A percentile compares a stretch with the other conserved stretches of the same genome.
Conservation (phyloP, 2,888 invertebrate genomes). For the Mycalesis mineus region DNA sequence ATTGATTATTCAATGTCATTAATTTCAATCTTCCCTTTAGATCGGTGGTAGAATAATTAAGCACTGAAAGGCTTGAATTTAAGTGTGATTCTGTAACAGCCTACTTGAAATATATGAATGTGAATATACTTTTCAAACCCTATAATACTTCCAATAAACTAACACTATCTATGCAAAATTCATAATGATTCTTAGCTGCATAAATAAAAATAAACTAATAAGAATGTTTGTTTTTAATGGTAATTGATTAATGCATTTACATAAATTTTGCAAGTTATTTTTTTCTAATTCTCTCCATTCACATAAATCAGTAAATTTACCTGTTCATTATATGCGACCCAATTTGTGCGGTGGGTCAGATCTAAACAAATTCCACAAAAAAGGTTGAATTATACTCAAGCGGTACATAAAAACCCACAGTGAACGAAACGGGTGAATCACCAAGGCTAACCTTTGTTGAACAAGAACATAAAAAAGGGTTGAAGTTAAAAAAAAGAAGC, state of each 20-base stretch:
- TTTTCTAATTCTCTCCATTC: background rate
- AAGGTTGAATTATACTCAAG: background rate
- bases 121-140: no score
- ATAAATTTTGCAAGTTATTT: slow-evolving; percentile 3
- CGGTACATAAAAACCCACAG: slow-evolving; percentile 8
- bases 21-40: no score
- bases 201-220: no score
- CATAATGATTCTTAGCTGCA: no score
- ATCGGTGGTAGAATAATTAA: no score
- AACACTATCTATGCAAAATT: no score
- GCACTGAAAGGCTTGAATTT: no score
- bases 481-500: slow-evolving; percentile 24
- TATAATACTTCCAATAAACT: no score
- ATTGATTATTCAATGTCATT: no score
- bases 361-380: slow-evolving; percentile 17
- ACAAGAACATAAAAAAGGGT: slow-evolving; percentile 29
- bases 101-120: no score
- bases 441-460: slow-evolving; percentile 33
- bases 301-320: background rate
- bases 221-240: no score
- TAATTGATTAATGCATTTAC: background rate
- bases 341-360: slow-evolving; percentile 10
- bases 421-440: slow-evolving; percentile 33
- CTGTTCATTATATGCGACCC: background rate
- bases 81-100: no score